phyloP scores from a whole-genome alignment of 2,888 invertebrate species.

The Mermis nigrescens region DNA sequence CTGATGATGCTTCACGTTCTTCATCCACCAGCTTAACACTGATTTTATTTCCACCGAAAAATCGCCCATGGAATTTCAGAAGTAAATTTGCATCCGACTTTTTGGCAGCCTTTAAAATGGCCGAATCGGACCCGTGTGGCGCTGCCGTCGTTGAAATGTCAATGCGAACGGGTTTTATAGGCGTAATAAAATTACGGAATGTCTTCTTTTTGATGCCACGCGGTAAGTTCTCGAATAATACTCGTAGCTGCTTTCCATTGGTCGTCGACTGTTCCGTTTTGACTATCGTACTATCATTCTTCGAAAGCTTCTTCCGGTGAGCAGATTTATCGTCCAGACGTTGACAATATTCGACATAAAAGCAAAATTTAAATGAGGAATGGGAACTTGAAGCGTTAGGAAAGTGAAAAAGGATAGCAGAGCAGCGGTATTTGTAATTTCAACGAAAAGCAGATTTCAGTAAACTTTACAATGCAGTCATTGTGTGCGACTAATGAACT shows the following conservation, averaged over 20 bases:
- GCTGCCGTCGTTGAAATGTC: slow-evolving; percentile 10
- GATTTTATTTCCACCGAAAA: slow-evolving; percentile 25
- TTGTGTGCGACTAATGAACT: no score
- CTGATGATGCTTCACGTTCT: no score
- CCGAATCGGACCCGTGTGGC: no score
- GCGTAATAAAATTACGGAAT: slow-evolving; percentile 25
- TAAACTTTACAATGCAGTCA: no score
- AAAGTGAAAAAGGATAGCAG: no score
- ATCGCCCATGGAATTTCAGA: slow-evolving; percentile 20
- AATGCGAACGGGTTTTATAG: slow-evolving; percentile 22
- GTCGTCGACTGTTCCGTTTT: not conserved
- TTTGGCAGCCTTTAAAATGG: slow-evolving; percentile 23
- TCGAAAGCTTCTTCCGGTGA: not conserved
- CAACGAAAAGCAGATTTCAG: no score
- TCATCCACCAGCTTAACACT: not conserved
- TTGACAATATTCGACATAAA: not conserved
- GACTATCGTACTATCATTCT: no score
- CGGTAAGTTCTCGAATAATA: slow-evolving; percentile 1
- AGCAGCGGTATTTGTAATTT: no score
- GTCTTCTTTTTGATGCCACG: slow-evolving; percentile 7
- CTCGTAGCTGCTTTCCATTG: not conserved
- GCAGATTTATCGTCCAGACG: no score
- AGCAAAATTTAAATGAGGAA: no score
- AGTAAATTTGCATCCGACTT: slow-evolving; percentile 22
- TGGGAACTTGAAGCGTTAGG: no score